These are phyloP conservation scores for Leiothrix lutea DNA, from an alignment of 2,113 vertebrate species.

Conservation along the genomic window DNA sequence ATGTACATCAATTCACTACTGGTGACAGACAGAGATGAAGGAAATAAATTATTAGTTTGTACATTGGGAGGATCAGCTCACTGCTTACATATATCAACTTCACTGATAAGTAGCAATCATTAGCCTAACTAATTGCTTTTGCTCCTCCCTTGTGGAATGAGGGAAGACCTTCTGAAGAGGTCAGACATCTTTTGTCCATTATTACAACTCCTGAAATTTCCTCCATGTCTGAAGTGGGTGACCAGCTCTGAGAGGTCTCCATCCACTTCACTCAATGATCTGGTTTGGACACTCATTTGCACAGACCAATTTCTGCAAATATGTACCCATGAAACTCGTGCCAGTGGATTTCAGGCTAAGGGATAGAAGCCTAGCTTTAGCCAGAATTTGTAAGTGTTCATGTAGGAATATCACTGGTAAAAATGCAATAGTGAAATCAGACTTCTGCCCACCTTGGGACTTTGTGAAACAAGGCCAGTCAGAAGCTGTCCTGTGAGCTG, in stretches of 20 bases:
- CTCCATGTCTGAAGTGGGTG: neutral
- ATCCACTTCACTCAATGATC: neutral
- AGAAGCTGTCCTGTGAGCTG: neutral
- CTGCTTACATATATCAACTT: neutral
- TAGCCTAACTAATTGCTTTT: neutral
- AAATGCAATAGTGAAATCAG: neutral
- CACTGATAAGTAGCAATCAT: neutral
- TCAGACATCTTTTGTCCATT: neutral
- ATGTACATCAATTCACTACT: neutral
- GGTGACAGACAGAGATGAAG: neutral
- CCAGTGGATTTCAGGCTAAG: neutral
- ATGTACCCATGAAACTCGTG: neutral
- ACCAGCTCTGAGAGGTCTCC: neutral
- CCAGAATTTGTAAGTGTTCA: neutral
- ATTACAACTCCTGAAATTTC: neutral
- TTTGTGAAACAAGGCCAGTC: neutral
- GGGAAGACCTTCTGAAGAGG: neutral
- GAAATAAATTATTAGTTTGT: neutral
- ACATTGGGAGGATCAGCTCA: neutral
- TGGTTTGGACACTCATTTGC: neutral
- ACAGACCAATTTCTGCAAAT: neutral
- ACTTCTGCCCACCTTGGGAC: neutral
- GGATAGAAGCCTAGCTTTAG: neutral
- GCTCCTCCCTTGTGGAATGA: neutral
- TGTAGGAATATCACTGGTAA: neutral